Percentiles rank a stretch among this genome's conserved stretches.
Evolutionary conservation across 1,140 invertebrate genomes (phyloP).

Genomic region (Tetragnatha versicolor): DNA sequence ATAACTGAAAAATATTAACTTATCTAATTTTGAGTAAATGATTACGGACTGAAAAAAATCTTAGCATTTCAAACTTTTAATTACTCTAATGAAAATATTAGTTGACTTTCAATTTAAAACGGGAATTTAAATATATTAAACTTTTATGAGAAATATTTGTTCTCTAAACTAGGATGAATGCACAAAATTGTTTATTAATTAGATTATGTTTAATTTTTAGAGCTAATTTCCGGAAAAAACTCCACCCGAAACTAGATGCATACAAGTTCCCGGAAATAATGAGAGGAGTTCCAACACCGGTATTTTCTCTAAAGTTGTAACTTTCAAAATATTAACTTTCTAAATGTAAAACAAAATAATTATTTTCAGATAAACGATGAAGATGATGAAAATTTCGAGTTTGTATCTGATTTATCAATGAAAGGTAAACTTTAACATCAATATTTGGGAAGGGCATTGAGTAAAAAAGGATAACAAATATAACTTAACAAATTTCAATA

Average conservation of each 20-base stretch:
- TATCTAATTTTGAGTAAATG: not conserved
- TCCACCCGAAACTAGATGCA: slow-evolving; percentile 69
- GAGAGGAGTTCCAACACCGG: slow-evolving; percentile 67
- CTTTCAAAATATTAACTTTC: not conserved
- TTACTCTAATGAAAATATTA: too few relatives aligned
- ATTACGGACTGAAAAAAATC: not conserved
- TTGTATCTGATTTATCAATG: slow-evolving; percentile 28
- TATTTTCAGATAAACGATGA: slow-evolving; percentile 18
- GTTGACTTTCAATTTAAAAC: too few relatives aligned
- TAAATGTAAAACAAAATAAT: not conserved
- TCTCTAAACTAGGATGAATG: not conserved
- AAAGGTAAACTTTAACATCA: slow-evolving; percentile 19
- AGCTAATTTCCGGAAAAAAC: slow-evolving; percentile 71
- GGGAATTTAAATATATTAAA: not conserved
- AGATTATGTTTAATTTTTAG: slow-evolving; percentile 65
- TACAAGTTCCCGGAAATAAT: slow-evolving; percentile 73
- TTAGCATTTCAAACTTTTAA: too few relatives aligned
- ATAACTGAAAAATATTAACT: not conserved
- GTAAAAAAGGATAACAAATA: not conserved
- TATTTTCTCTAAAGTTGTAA: slow-evolving; percentile 31
- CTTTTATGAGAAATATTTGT: not conserved
- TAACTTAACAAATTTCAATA: too few relatives aligned
- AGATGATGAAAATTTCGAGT: not conserved
- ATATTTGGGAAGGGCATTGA: not conserved
- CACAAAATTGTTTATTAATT: too few relatives aligned